Evolutionary conservation across 2,113 vertebrate genomes (phyloP).

Genomic region (Chelonoidis abingdonii): DNA sequence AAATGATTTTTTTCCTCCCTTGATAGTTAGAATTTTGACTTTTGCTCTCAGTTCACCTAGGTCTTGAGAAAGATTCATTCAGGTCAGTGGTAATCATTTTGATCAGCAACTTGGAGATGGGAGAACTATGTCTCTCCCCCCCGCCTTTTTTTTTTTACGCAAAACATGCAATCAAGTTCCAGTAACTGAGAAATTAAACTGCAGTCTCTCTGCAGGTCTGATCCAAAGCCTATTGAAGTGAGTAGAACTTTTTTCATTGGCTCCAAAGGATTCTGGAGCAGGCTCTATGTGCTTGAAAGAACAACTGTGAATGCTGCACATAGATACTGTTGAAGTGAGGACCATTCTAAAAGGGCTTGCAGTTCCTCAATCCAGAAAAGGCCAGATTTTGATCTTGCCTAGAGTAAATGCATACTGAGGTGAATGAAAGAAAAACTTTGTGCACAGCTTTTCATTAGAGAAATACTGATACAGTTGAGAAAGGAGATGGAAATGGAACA

Average conservation of each 20-base stretch:
- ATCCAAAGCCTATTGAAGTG: neutral
- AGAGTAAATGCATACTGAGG: neutral
- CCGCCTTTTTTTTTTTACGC: neutral
- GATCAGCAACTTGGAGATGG: neutral
- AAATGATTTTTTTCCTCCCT: slow-evolving; percentile 16
- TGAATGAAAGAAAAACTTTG: neutral
- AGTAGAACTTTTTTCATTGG: neutral
- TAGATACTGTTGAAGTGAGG: neutral
- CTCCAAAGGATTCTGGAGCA: neutral
- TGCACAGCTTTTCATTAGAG: neutral
- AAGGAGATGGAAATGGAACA: neutral
- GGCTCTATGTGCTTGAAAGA: neutral
- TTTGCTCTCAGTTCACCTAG: slow-evolving; percentile 15
- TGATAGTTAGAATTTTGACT: neutral
- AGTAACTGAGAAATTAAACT: neutral
- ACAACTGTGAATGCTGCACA: neutral
- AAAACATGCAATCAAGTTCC: neutral
- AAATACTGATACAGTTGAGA: neutral
- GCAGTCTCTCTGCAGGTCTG: neutral
- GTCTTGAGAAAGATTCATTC: neutral
- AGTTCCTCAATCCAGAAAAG: neutral
- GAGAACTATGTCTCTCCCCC: neutral
- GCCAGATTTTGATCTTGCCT: neutral
- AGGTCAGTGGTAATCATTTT: neutral
- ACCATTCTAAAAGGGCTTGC: neutral